Evolutionary conservation across 2,113 vertebrate species (phyloP), one percentile per base, ranked within the genome.

Genomic region (Pogonocichla stellata): DNA sequence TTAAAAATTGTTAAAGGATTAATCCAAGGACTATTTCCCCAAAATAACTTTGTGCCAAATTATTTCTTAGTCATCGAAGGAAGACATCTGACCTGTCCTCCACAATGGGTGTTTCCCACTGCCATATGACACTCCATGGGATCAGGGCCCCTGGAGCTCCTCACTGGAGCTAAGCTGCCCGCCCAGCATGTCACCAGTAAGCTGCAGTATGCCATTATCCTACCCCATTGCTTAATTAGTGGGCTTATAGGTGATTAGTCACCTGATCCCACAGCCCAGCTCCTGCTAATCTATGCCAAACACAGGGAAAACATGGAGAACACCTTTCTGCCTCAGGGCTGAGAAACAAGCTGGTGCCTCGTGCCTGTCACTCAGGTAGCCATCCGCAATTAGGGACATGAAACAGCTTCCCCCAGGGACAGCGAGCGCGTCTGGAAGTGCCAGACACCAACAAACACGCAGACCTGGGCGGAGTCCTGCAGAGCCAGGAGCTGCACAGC

Each of bases 211-310:
- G 83, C 84, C 82, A 88, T 86, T 75, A 96, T 43, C 62, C 81
- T 45, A 38, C 38, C 24, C 80, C 58, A 62, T 2, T 51, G 38
- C 90, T 80, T 94, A 95, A 96, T 95, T 94, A 94, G 91, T 65
- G 9, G 2, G 70, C 71, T 90, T 95, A 85, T 5, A 90, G 90
- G 78, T 22, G 54, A 95, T 95, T 94, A 96, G 88, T 95, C 78
- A 88, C 62, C 74, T 83, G 84, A 93, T 89, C 54, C 47, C 45
- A 74, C 40, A 28, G 78, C 80, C 62, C 66, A 83, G 85, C 77
- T 87, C 78, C 74, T 86, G 84, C 60, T 75, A 70, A 91, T 80
- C 75, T 73, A 12, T 1, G 1, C 43, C 28, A 28, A 80, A 71
- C 57, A 38, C 26, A 48, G 70, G 84, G 73, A 65, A 83, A 56